phyloP scores from a whole-genome alignment of 2,113 vertebrate species.

The Scartelaos histophorus region DNA sequence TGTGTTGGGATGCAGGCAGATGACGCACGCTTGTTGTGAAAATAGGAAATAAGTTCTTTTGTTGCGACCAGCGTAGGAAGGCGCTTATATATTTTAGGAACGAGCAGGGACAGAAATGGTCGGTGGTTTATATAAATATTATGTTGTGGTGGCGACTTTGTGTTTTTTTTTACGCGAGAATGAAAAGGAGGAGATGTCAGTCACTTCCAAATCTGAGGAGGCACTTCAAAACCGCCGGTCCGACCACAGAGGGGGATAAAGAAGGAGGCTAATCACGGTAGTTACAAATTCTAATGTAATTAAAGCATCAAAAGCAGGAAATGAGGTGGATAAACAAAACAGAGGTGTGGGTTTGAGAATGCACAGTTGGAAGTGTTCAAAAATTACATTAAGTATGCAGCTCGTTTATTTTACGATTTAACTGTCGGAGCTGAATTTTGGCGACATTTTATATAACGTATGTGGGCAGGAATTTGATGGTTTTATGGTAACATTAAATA shows the following conservation, averaged over 20 bases:
- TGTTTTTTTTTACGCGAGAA: background rate
- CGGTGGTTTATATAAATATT: slow-evolving; percentile 1
- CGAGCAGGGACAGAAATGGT: background rate
- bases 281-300: slow-evolving; percentile 12
- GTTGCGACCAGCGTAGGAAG: background rate
- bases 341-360: background rate
- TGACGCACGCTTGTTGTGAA: background rate
- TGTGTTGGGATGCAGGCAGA: background rate
- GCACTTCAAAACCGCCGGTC: background rate
- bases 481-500: too few species aligned
- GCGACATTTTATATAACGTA: background rate
- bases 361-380: background rate
- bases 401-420: background rate
- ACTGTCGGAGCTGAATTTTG: background rate
- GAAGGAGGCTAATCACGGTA: background rate
- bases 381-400: background rate
- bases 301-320: background rate
- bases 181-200: background rate
- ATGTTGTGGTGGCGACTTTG: background rate
- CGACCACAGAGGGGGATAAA: background rate
- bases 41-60: background rate
- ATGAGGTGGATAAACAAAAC: background rate
- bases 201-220: background rate
- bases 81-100: background rate
- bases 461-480: background rate